Conservation (phyloP, 2,888 invertebrate genomes). For the Drosophila niveifrons region DNA sequence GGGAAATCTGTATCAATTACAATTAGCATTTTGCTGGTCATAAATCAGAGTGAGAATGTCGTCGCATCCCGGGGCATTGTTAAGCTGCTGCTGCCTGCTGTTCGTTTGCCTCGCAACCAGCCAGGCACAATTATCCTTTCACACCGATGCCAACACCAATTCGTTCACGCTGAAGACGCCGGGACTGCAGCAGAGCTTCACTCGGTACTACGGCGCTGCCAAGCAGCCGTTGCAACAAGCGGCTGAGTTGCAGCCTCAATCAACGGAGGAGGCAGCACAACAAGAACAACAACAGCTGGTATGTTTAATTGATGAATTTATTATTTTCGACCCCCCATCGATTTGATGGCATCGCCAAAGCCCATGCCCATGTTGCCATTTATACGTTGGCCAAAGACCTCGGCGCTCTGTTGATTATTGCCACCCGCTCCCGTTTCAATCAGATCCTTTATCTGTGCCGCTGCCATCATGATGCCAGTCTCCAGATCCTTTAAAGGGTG, state of each 20-base stretch:
- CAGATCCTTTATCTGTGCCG: conserved; percentile 64
- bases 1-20: conserved; percentile 41
- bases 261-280: conserved; percentile 38
- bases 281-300: conserved; percentile 45
- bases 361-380: conserved; percentile 53
- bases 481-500: conserved; percentile 51
- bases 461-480: conserved; percentile 56
- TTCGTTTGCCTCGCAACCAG: conserved; percentile 29
- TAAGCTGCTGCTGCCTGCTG: conserved; percentile 27
- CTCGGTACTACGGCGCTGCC: conserved; percentile 82
- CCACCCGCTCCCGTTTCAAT: conserved; percentile 70
- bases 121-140: conserved; percentile 82
- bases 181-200: conserved; percentile 83
- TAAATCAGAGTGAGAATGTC: conserved; percentile 31
- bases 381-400: conserved; percentile 64
- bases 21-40: conserved; percentile 38
- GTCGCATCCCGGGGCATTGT: no score
- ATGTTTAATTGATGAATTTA: conserved; percentile 29
- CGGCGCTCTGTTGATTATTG: conserved; percentile 55
- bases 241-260: conserved; percentile 33
- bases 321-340: conserved; percentile 5
- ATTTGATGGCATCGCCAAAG: conserved; percentile 69
- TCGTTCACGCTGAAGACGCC: conserved; percentile 85
- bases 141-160: conserved; percentile 83
- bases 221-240: conserved; percentile 45